These are phyloP conservation scores for Nematolebias whitei DNA, from an alignment of 2,113 vertebrate genomes.

Conservation along the genomic window DNA sequence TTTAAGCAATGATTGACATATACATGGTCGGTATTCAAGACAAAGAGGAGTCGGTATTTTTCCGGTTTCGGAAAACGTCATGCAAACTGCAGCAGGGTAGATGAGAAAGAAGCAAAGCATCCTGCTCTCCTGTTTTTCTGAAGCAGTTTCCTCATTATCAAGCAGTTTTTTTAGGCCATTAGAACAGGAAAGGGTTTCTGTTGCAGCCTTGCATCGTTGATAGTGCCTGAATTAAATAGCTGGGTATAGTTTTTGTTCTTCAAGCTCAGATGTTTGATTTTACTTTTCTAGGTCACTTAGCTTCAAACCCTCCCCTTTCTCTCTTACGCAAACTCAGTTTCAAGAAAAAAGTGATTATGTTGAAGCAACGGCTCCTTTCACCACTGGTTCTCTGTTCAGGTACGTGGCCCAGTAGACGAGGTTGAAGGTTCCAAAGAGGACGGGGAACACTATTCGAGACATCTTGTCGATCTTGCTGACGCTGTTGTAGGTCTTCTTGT, in stretches of 20 bases:
- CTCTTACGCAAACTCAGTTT: not conserved
- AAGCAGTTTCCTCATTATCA: conserved; percentile 38
- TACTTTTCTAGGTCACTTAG: conserved; percentile 1
- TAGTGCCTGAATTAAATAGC: conserved; percentile 49
- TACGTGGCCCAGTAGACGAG: conserved; percentile 99
- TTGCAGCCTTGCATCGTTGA: conserved; percentile 48
- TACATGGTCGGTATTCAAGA: conserved; percentile 46
- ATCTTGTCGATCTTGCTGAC: conserved; percentile 99
- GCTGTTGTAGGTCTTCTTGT: conserved; percentile 98
- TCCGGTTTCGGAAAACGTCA: conserved; percentile 50
- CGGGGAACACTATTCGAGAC: conserved; percentile 96
- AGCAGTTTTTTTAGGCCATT: conserved; percentile 49
- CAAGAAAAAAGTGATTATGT: conserved; percentile 73
- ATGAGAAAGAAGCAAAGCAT: conserved; percentile 47
- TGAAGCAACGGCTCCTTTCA: conserved; percentile 86
- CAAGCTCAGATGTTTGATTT: conserved; percentile 46
- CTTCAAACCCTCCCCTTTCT: not conserved
- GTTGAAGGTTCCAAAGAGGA: conserved; percentile 97
- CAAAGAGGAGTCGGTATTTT: conserved; percentile 45
- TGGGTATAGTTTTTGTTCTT: conserved; percentile 52
- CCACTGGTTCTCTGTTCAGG: conserved; percentile 93
- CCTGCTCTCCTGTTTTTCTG: conserved; percentile 17
- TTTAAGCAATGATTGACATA: conserved; percentile 43
- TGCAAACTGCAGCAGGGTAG: conserved; percentile 65
- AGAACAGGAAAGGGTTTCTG: conserved; percentile 37